Evolutionary conservation across 2,113 vertebrate genomes (phyloP).

Genomic region (Hippocampus guttulatus): DNA sequence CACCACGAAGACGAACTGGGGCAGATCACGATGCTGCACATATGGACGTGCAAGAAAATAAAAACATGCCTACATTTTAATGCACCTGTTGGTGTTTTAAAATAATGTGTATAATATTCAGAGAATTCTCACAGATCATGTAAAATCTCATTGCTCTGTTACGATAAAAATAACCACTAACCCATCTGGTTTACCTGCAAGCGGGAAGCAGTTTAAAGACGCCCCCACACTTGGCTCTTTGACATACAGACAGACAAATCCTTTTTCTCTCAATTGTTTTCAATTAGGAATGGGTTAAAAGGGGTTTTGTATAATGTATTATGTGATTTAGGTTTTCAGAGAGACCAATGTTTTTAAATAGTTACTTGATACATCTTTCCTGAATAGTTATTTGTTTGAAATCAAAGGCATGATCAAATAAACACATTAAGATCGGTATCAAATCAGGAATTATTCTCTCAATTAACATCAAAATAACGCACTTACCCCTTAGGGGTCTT

Average conservation of each 20-base stretch:
- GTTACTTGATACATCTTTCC: background rate
- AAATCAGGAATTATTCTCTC: background rate
- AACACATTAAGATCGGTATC: background rate
- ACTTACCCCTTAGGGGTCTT: conserved; percentile 66
- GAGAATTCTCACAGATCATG: background rate
- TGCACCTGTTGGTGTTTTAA: background rate
- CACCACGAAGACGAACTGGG: background rate
- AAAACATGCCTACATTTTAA: background rate
- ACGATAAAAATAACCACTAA: background rate
- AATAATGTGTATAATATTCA: background rate
- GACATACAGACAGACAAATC: background rate
- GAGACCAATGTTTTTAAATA: background rate
- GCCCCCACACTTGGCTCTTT: background rate
- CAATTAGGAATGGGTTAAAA: background rate
- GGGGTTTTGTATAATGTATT: background rate
- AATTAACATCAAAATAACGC: conserved; percentile 10
- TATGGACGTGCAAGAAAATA: background rate
- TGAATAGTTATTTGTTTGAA: background rate
- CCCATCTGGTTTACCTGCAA: too few relatives aligned
- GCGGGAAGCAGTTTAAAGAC: background rate
- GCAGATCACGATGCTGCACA: background rate
- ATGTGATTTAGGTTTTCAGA: background rate
- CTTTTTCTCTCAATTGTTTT: background rate
- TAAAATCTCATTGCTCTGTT: background rate
- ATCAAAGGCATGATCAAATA: background rate